Evolutionary conservation across 2,888 invertebrate genomes (phyloP), one percentile per base, ranked within the genome.

Genomic region (Lithophane semibrunnea): DNA sequence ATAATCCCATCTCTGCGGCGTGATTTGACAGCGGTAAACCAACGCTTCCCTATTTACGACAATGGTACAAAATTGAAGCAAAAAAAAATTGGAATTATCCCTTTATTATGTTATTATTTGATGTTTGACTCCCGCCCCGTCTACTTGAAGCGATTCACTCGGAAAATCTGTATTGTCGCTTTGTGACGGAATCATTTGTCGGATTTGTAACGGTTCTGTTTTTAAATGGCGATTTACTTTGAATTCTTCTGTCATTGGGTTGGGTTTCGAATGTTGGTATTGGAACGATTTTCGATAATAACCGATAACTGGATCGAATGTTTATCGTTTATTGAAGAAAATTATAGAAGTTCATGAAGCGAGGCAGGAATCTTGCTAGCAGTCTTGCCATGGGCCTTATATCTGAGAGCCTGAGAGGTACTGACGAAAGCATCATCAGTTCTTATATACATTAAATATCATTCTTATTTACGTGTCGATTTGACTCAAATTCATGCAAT

Each of bases 81-180:
- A 90, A 91, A 90, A 65, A 90, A 82, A 88, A 88, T 79, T 83
- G 77, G 87, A 89, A 90, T 90, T 88, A 89, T 90, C 86, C 88
- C 79, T 88, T 88, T 90, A 88, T 88, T 88, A 83, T 88, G 84
- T 89, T 89, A 87, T 89, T 90, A 88, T 92, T 91, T 89, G 88
- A 89, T 89, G 87, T 91, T 91, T 85, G 88, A 86, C 80, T 88
- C 82, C 75, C 80, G 79, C 72, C 77, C 82, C 85, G 78, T 80
- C 84, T 77, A 84, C 82, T 85, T 79, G 73, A 79, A 81, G 84
- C 87, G 83, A 86, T 88, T 88, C 90, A 85, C 73, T 87, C 70
- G 91, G 85, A 91, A 90, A 90, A 89, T 87, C 83, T 82, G 84
- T 86, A 89, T 88, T 84, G 86, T 84, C 85, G 80, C 84, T 87